Evolutionary conservation across 2,797 vertebrate species (phyloP).

Genomic region (Malacoraja senta): DNA sequence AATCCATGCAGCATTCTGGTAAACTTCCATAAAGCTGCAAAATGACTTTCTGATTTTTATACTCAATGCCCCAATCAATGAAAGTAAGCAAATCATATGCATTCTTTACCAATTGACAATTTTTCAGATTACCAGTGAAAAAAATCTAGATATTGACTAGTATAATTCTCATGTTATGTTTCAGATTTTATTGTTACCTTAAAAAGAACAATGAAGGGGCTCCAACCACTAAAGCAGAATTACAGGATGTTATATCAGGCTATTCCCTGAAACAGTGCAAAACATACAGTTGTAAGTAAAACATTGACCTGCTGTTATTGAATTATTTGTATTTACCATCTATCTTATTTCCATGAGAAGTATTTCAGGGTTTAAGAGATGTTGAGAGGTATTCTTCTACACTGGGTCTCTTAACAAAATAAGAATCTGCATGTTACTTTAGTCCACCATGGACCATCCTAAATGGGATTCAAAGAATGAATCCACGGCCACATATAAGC

Average conservation of each 20-base stretch:
- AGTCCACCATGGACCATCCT: not conserved
- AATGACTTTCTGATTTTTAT: too few relatives aligned
- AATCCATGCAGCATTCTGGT: too few relatives aligned
- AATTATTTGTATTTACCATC: not conserved
- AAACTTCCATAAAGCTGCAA: too few relatives aligned
- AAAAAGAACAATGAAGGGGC: not conserved
- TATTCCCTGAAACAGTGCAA: not conserved
- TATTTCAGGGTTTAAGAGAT: not conserved
- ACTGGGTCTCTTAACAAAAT: not conserved
- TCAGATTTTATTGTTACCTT: conserved; percentile 6
- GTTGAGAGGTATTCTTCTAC: not conserved
- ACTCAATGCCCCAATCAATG: too few relatives aligned
- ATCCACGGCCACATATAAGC: too few relatives aligned
- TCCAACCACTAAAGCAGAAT: not conserved
- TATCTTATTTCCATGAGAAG: not conserved
- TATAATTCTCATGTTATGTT: not conserved
- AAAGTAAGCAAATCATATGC: too few relatives aligned
- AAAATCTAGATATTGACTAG: not conserved
- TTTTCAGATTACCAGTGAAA: too few relatives aligned
- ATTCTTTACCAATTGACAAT: too few relatives aligned
- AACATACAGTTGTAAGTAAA: not conserved
- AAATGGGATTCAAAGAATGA: not conserved
- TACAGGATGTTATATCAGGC: not conserved
- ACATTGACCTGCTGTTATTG: not conserved
- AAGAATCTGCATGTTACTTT: not conserved